phyloP scores from a whole-genome alignment of 1,140 invertebrate genomes.

The Meloidogyne chitwoodi region DNA sequence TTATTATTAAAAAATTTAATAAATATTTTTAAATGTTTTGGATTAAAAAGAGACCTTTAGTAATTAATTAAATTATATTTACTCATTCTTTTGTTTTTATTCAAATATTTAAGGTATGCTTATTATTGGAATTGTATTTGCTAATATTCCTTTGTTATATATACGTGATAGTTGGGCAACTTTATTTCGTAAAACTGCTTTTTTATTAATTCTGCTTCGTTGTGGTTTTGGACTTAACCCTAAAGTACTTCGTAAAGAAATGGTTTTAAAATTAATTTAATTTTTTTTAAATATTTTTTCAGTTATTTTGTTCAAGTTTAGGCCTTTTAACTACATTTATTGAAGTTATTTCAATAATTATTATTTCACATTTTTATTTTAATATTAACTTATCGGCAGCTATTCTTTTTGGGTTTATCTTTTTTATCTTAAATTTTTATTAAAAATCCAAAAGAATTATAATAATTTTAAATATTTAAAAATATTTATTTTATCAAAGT shows the following conservation, averaged over 20 bases:
- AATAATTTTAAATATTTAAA: no score
- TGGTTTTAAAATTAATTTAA: conserved; percentile 66
- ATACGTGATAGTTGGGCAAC: conserved; percentile 62
- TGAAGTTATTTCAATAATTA: conserved; percentile 71
- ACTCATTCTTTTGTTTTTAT: not conserved
- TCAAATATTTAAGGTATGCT: conserved; percentile 75
- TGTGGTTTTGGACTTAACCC: conserved; percentile 88
- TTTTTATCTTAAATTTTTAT: not conserved
- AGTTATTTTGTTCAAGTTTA: conserved; percentile 30
- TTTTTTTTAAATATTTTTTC: conserved; percentile 66
- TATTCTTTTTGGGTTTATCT: conserved; percentile 36
- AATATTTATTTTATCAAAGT: conserved; percentile 1
- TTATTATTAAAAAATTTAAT: no score
- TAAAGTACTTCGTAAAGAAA: conserved; percentile 73
- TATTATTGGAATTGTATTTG: conserved; percentile 73
- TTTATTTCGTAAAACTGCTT: conserved; percentile 43
- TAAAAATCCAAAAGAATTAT: no score
- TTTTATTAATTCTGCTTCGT: conserved; percentile 76
- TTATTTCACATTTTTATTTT: conserved; percentile 73
- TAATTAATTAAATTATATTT: not conserved
- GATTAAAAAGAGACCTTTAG: not conserved
- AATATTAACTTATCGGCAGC: conserved; percentile 71
- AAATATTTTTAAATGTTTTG: not conserved
- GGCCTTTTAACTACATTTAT: conserved; percentile 61
- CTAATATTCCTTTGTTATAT: conserved; percentile 69